Conservation (phyloP, 2,888 invertebrate genomes). For the Liodrosophila aerea region DNA sequence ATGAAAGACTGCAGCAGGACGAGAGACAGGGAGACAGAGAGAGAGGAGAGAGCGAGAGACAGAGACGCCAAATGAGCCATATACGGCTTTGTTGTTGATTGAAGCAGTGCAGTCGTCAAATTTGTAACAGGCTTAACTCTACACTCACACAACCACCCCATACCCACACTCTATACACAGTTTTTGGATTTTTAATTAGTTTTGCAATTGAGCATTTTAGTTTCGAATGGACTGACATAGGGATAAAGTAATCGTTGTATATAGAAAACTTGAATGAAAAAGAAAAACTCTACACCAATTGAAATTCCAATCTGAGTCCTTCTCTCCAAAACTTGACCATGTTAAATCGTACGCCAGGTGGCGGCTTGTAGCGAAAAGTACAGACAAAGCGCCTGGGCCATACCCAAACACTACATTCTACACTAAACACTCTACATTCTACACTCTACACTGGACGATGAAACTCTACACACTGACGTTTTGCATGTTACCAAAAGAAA, state of each 20-base stretch:
- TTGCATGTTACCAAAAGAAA: conserved; percentile 76
- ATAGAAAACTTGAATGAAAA: conserved; percentile 12
- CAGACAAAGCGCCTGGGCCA: conserved; percentile 54
- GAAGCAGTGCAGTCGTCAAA: conserved; percentile 73
- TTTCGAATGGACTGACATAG: conserved; percentile 64
- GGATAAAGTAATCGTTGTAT: conserved; percentile 51
- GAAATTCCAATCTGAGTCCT: neutral
- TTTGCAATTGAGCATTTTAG: conserved; percentile 35
- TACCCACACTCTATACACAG: conserved; percentile 11
- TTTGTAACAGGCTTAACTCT: conserved; percentile 65
- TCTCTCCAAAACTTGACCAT: conserved; percentile 30
- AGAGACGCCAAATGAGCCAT: conserved; percentile 75
- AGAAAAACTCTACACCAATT: conserved; percentile 15
- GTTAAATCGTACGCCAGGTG: conserved; percentile 14
- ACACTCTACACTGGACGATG: conserved; percentile 41
- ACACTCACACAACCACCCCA: conserved; percentile 23
- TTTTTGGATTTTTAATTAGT: conserved; percentile 23
- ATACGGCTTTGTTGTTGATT: conserved; percentile 66
- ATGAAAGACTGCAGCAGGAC: conserved; percentile 51
- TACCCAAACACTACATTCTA: neutral
- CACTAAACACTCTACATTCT: neutral
- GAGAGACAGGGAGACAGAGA: conserved; percentile 35
- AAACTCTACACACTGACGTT: conserved; percentile 62
- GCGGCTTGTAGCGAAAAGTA: conserved; percentile 26
- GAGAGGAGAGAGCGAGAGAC: conserved; percentile 21